Percentiles rank a stretch among this genome's conserved stretches.
Evolutionary conservation across 2,888 invertebrate genomes (phyloP).

Genomic region (Yponomeuta cagnagella): DNA sequence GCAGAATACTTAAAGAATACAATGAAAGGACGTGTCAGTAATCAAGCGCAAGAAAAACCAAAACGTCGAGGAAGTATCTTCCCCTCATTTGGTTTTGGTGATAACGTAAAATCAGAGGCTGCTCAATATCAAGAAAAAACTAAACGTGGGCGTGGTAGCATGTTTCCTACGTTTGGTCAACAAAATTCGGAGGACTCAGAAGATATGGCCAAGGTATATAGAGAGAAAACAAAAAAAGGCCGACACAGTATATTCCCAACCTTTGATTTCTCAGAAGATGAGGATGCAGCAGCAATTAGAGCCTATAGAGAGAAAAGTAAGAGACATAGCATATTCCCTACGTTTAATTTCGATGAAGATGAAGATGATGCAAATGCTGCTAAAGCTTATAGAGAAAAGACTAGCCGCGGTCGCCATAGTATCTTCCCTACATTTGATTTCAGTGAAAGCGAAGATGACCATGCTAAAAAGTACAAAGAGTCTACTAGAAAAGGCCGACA

Average conservation of each 20-base stretch:
- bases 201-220: constrained; percentile 18
- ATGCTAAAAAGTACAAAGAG: constrained; percentile 52
- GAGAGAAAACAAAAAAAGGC: constrained; percentile 20
- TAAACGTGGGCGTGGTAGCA: constrained; percentile 20
- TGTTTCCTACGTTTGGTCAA: constrained; percentile 32
- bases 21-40: constrained; percentile 48
- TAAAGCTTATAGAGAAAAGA: constrained; percentile 52
- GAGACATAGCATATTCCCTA: constrained; percentile 58
- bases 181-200: constrained; percentile 32
- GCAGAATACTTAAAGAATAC: constrained; percentile 53
- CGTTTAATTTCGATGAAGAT: constrained; percentile 57
- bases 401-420: constrained; percentile 53
- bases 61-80: constrained; percentile 58
- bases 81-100: constrained; percentile 43
- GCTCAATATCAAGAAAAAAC: constrained; percentile 15
- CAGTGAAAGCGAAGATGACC: constrained; percentile 52
- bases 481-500: constrained; percentile 54
- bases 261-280: constrained; percentile 63
- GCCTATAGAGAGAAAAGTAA: constrained; percentile 51
- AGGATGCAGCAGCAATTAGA: constrained; percentile 44
- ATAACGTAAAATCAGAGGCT: constrained; percentile 32
- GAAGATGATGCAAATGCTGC: constrained; percentile 39
- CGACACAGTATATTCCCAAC: constrained; percentile 22
- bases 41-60: constrained; percentile 38
- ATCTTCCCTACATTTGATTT: constrained; percentile 65